phyloP scores from a whole-genome alignment of 2,888 invertebrate species.

The Hecatera dysodea region DNA sequence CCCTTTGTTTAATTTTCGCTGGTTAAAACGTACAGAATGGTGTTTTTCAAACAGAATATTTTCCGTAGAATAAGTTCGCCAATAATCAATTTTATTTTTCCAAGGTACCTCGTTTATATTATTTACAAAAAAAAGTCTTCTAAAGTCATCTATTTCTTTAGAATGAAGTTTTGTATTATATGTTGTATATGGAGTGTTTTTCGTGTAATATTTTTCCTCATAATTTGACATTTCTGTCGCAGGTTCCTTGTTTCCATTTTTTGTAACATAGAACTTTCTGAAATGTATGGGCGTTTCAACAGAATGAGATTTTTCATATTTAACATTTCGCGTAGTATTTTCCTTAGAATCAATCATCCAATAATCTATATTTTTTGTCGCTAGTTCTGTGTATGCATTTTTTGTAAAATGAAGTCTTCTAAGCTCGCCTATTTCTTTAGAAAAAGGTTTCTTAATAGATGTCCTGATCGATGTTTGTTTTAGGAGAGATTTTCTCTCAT shows the following conservation, averaged over 20 bases:
- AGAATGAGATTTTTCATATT: neutral
- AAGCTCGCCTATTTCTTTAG: neutral
- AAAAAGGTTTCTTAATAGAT: neutral
- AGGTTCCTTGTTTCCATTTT: neutral
- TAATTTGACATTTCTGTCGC: neutral
- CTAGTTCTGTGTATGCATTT: neutral
- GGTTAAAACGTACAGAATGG: neutral
- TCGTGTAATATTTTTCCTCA: neutral
- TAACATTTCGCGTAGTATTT: neutral
- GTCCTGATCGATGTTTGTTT: neutral
- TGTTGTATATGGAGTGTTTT: neutral
- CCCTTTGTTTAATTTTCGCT: neutral
- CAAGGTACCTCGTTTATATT: neutral
- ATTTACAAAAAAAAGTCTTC: neutral
- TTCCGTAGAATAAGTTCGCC: neutral
- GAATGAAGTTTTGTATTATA: constrained; percentile 2
- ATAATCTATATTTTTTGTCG: neutral
- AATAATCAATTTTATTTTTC: neutral
- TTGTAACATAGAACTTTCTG: neutral
- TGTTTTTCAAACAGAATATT: neutral
- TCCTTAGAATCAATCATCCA: neutral
- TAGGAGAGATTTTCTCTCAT: neutral
- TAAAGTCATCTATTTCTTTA: constrained; percentile 13
- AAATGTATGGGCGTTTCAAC: neutral
- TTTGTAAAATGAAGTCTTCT: neutral